Conservation (phyloP, 2,113 vertebrate species). For the Hystrix brachyura region DNA sequence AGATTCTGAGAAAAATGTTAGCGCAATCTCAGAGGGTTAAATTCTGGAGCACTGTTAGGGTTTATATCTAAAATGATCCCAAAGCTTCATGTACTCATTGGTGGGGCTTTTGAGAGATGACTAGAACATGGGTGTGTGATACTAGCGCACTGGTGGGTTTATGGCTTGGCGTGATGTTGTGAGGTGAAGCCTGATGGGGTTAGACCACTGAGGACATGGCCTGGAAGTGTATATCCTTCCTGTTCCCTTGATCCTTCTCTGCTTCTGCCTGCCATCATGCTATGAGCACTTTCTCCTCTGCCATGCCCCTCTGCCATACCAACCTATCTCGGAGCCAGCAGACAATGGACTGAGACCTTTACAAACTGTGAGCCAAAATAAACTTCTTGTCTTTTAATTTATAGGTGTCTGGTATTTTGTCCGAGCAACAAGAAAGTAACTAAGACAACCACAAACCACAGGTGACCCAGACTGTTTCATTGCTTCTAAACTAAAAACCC, state of each 20-base stretch:
- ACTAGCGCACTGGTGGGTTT: background rate
- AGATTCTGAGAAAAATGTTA: constrained; percentile 34
- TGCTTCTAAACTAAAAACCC: background rate
- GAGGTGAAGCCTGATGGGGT: background rate
- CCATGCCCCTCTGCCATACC: background rate
- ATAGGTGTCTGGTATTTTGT: background rate
- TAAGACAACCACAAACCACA: background rate
- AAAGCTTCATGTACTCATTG: background rate
- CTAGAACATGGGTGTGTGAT: background rate
- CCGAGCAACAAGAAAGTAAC: background rate
- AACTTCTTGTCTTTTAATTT: background rate
- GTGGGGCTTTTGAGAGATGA: background rate
- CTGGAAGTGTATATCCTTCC: background rate
- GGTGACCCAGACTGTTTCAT: background rate
- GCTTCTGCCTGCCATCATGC: background rate
- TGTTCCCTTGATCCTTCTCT: background rate
- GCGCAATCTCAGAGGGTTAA: background rate
- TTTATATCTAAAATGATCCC: background rate
- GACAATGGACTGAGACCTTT: background rate
- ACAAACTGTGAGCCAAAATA: background rate
- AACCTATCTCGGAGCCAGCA: background rate
- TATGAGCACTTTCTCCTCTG: background rate
- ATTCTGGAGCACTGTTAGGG: background rate
- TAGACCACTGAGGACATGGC: background rate
- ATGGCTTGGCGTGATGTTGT: background rate